Percentiles rank a stretch among this genome's conserved stretches.
Evolutionary conservation across 2,888 invertebrate species (phyloP).

Genomic region (Griposia aprilina): DNA sequence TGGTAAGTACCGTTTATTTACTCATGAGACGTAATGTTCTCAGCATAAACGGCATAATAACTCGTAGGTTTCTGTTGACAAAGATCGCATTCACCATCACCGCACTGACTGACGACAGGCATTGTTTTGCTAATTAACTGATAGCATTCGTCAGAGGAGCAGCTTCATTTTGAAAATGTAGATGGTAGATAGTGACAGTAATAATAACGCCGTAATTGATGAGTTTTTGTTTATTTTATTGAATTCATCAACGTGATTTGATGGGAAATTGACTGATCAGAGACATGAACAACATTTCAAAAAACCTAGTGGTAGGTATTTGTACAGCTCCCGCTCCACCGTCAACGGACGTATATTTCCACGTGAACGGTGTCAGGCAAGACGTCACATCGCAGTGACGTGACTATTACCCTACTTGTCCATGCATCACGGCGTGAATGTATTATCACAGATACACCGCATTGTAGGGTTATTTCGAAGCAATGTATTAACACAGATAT

Average conservation of each 20-base stretch:
- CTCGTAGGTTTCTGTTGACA: background rate
- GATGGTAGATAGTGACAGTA: background rate
- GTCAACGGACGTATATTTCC: constrained; percentile 6
- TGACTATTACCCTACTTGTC: constrained; percentile 53
- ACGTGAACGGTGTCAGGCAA: constrained; percentile 33
- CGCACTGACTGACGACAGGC: background rate
- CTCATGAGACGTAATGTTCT: background rate
- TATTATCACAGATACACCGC: constrained; percentile 35
- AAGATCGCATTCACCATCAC: background rate
- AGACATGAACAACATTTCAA: background rate
- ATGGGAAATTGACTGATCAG: background rate
- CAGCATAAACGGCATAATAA: background rate
- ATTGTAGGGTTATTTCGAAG: background rate
- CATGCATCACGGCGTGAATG: constrained; percentile 42
- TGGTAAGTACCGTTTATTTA: background rate
- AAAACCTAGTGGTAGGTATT: background rate
- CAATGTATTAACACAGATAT: background rate
- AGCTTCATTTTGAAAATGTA: no score
- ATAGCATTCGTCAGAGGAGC: background rate
- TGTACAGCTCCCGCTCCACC: background rate
- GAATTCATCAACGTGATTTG: background rate
- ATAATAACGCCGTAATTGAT: background rate
- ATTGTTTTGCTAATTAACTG: background rate
- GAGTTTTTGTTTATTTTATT: no score
- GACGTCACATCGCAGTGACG: constrained; percentile 45